Evolutionary conservation across 2,797 vertebrate genomes (phyloP).

Genomic region (Pipistrellus nathusii): DNA sequence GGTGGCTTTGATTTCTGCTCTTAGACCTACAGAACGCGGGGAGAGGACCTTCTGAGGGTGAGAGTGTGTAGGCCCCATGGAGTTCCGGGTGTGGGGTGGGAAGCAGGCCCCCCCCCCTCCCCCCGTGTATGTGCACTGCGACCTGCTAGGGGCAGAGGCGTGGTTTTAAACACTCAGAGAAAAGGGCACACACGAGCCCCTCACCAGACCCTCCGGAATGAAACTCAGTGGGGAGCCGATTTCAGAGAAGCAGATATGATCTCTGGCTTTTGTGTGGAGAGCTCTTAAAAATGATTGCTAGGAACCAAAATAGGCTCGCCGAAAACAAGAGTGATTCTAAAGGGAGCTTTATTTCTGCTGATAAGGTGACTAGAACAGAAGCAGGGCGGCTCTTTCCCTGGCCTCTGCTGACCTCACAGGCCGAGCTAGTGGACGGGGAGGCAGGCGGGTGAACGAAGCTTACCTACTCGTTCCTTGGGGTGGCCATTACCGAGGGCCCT

Average conservation of each 20-base stretch:
- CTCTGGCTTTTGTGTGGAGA: constrained; percentile 21
- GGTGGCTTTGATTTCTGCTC: background rate
- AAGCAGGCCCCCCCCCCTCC: background rate
- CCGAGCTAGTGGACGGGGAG: background rate
- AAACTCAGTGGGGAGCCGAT: background rate
- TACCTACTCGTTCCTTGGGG: background rate
- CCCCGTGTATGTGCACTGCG: rapidly evolving
- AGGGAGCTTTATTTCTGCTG: background rate
- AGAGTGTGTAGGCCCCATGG: rapidly evolving
- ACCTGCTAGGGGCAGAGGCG: background rate
- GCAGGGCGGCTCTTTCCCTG: background rate
- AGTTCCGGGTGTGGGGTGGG: background rate
- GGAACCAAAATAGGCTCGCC: constrained; percentile 42
- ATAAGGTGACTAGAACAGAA: constrained; percentile 31
- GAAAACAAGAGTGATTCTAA: background rate
- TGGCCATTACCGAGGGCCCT: background rate
- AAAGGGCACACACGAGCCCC: background rate
- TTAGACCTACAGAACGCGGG: rapidly evolving
- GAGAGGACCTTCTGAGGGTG: background rate
- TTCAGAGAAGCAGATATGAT: background rate
- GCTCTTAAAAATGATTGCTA: constrained; percentile 29
- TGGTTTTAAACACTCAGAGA: background rate
- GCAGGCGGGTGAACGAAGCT: background rate
- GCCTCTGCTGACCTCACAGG: background rate
- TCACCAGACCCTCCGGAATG: background rate